phyloP scores from a whole-genome alignment of 2,888 invertebrate genomes.

The Steinernema carpocapsae region DNA sequence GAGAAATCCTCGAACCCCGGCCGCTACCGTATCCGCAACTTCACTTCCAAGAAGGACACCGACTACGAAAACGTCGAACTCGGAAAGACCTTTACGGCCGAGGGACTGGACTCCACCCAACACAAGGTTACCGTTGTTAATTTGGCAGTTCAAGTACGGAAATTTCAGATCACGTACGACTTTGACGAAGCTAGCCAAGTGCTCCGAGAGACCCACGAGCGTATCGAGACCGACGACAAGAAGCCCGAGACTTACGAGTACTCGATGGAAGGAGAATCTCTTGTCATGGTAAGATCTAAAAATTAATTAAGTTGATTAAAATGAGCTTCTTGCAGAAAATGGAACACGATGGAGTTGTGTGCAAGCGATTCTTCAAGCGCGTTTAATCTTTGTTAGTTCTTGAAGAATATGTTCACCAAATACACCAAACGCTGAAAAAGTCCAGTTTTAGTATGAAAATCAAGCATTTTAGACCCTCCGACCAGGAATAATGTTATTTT shows the following conservation, averaged over 20 bases:
- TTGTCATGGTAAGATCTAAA: slow-evolving; percentile 52
- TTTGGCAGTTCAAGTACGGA: not conserved
- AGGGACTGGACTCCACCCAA: slow-evolving; percentile 63
- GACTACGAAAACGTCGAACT: slow-evolving; percentile 60
- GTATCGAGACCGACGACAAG: slow-evolving; percentile 42
- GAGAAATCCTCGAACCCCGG: slow-evolving; percentile 41
- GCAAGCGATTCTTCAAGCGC: slow-evolving; percentile 62
- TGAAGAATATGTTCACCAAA: slow-evolving; percentile 22
- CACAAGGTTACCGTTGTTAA: slow-evolving; percentile 53
- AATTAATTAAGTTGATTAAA: not conserved
- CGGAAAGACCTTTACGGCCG: slow-evolving; percentile 60
- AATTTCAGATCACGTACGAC: slow-evolving; percentile 49
- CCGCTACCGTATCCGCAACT: slow-evolving; percentile 50
- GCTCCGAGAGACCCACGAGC: slow-evolving; percentile 37
- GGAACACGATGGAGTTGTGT: slow-evolving; percentile 59
- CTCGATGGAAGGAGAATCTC: slow-evolving; percentile 53
- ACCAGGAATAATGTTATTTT: too few species aligned
- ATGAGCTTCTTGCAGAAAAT: slow-evolving; percentile 53
- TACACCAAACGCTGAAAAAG: too few species aligned
- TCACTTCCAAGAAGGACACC: slow-evolving; percentile 65
- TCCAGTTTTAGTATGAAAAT: too few species aligned
- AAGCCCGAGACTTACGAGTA: slow-evolving; percentile 67
- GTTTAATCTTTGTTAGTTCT: slow-evolving; percentile 23
- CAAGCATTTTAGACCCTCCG: too few species aligned
- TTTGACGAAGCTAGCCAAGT: slow-evolving; percentile 42